These are phyloP conservation scores for Heteractis magnifica DNA, from an alignment of 92 coral and sea anemone genomes.

Conservation along the genomic window DNA sequence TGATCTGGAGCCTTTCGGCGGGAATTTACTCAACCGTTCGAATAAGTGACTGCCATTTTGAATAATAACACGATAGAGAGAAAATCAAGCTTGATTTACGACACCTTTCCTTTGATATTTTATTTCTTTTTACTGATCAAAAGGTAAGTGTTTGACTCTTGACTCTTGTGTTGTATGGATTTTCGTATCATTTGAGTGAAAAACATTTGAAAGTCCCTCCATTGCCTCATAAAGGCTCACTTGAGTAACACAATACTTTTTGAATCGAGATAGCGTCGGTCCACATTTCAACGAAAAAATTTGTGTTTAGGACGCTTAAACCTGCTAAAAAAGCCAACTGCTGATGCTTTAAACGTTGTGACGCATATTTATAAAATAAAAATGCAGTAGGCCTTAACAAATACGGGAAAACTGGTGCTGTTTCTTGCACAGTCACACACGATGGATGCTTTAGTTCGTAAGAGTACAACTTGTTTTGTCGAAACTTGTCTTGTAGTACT, in stretches of 20 bases:
- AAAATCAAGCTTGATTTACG: slow-evolving; percentile 24
- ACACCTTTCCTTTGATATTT: slow-evolving; percentile 8
- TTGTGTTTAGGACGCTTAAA: background rate
- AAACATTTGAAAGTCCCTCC: slow-evolving; percentile 25
- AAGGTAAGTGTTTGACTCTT: slow-evolving; percentile 23
- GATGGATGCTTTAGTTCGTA: background rate
- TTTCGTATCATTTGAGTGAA: background rate
- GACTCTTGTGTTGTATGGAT: background rate
- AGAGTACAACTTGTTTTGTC: slow-evolving; percentile 7
- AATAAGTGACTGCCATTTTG: slow-evolving; percentile 91
- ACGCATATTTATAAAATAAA: background rate
- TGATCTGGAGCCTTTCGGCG: slow-evolving; percentile 84
- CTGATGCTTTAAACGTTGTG: background rate
- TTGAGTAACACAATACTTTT: slow-evolving; percentile 63
- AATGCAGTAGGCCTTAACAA: background rate
- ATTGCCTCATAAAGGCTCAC: slow-evolving; percentile 3
- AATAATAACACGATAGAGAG: slow-evolving; percentile 55
- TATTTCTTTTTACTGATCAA: slow-evolving; percentile 1
- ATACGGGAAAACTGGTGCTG: background rate
- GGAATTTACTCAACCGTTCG: slow-evolving; percentile 93
- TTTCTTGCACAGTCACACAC: background rate
- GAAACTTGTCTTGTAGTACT: background rate
- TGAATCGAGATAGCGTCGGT: slow-evolving; percentile 49
- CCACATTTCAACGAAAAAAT: background rate
- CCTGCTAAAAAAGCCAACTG: background rate